Evolutionary conservation across 1,140 invertebrate species (phyloP), one percentile per base, ranked within the genome.

Genomic region (Eumeta japonica): DNA sequence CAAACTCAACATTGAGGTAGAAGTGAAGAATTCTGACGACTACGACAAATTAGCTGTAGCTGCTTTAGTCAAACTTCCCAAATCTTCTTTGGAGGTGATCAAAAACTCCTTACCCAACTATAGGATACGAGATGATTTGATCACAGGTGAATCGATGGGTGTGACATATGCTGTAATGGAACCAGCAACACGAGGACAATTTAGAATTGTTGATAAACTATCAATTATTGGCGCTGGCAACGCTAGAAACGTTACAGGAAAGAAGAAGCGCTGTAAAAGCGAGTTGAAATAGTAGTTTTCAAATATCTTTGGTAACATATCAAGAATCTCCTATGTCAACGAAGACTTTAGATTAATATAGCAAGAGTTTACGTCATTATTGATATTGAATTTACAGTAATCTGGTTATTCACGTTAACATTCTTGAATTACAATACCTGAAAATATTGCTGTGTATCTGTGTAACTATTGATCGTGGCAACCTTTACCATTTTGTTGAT

Each of bases 1-100:
- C 15, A 46, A 56, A 36, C 39, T 65, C 2, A 58, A 55, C 37
- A 37, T 72, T 0, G 58, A 68, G 54, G 62, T 72, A 0, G 64
- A 68, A 37, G 35, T 56, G 0, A 58, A 48, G 37, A 60, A 68
- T 9, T 63, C 61, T 1, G 67, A 68, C 39, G 67, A 72, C 44
- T 45, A 63, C 43, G 67, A 72, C 33, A 72, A 72, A 50, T 45
- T 68, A 24, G 64, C 64, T 3, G 52, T 72, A 9, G 62, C 59
- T 0, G 64, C 59, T 17, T 34, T 68, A 11, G 15, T 68, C 1
- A 62, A 61, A 45, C 39, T 72, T 5, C 45, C 29, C 2, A 68
- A 57, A 38, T 15, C 39, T 3, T 57, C 67, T 15, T 17, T 68
- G 11, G 62, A 48, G 30, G 67, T 58, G 34, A 54, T 62, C 2